Base-by-base conservation (phyloP, 2,797 vertebrate genomes). In the Scolopax bukidnonensis region DNA sequence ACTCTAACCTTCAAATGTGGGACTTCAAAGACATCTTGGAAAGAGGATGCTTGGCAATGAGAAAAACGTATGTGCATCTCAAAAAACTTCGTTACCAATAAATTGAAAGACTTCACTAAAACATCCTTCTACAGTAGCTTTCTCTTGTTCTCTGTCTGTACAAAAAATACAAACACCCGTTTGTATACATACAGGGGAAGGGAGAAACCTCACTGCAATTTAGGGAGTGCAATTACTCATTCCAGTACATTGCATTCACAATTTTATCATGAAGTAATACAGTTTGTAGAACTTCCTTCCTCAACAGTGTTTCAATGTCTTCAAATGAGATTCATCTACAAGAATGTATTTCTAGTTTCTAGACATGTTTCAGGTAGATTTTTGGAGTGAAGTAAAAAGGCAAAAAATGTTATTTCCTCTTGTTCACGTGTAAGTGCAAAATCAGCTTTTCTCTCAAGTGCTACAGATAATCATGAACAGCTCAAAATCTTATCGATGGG, bases 361-460 rank as follows among this genome's bases (percentile, higher is more conserved):
- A 60, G 56, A 24, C 68, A 64, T 71, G 60, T 74, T 96, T 80
- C 64, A 80, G 67, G 48, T 92, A 84, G 56, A 64, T 50, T 84
- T 95, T 81, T 90, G 16, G 36, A 84, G 33, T 51, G 24, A 81
- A 64, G 41, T 74, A 73, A 90, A 93, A 90, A 87, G 36, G 45
- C 2, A 2, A 80, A 84, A 84, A 87, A 79, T 47, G 20, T 92
- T 76, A 48, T 48, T 48, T 48, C 12, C 51, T 59, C 38, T 63
- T 84, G 28, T 74, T 90, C 68, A 80, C 32, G 33, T 65, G 10
- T 82, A 94, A 73, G 50, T 77, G 71, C 70, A 89, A 95, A 83
- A 93, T 92, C 88, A 95, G 53, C 68, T 90, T 90, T 95, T 93
- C 81, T 87, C n/a, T 95, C 68, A 43, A 77, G 45, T 45, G 36